Percentiles rank a stretch among this genome's conserved stretches.
These are phyloP conservation scores for Pseudomyrmex pallidus DNA, from an alignment of 1,140 invertebrate species.

Conservation along the genomic window DNA sequence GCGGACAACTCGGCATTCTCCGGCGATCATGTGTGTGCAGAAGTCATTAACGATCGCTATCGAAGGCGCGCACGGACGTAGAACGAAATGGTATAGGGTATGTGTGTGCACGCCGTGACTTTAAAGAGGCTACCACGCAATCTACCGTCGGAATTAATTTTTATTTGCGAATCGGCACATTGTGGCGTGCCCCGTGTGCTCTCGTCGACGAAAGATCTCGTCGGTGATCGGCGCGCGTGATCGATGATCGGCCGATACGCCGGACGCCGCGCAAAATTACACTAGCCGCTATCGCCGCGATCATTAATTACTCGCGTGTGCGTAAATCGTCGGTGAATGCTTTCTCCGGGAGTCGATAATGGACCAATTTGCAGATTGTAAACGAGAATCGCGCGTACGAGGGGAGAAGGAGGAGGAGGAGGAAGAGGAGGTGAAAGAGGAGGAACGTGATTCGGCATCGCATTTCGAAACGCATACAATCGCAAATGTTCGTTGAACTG, in stretches of 20 bases:
- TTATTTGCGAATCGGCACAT: constrained; percentile 57
- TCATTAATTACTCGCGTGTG: constrained; percentile 66
- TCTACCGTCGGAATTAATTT: constrained; percentile 23
- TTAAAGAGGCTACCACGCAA: constrained; percentile 38
- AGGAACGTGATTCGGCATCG: constrained; percentile 52
- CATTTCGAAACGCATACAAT: constrained; percentile 15
- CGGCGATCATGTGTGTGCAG: constrained; percentile 52
- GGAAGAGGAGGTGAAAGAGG: constrained; percentile 6
- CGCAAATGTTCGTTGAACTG: constrained; percentile 4
- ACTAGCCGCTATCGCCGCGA: constrained; percentile 58
- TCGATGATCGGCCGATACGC: constrained; percentile 64
- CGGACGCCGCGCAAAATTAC: constrained; percentile 65
- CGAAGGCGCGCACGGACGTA: constrained; percentile 27
- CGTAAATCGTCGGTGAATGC: constrained; percentile 54
- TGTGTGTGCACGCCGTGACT: constrained; percentile 1
- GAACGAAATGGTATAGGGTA: constrained; percentile 33
- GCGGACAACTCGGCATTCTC: constrained; percentile 32
- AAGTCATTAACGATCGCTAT: constrained; percentile 65
- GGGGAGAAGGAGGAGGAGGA: not conserved
- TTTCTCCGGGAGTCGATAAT: constrained; percentile 43
- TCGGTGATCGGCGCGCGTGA: constrained; percentile 51
- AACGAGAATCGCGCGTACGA: constrained; percentile 55
- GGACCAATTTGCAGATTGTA: constrained; percentile 65
- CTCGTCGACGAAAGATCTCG: constrained; percentile 19
- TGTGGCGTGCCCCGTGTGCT: constrained; percentile 24